phyloP scores from a whole-genome alignment of 1,140 invertebrate genomes.

The Nasonia vitripennis region DNA sequence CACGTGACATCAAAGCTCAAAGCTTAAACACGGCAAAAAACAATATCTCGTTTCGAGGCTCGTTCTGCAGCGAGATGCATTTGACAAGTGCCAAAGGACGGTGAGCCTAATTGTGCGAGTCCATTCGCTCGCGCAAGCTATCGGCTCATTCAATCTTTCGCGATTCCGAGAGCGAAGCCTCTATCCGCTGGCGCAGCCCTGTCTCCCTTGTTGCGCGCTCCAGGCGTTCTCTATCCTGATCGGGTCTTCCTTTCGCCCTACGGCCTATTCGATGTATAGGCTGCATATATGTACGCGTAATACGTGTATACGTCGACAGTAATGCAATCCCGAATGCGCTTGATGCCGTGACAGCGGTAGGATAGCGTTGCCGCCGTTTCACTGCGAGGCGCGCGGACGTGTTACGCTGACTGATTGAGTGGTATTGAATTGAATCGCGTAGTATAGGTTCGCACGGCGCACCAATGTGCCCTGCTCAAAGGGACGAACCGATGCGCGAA shows the following conservation, averaged over 20 bases:
- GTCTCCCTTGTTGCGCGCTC: background rate
- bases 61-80: background rate
- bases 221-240: background rate
- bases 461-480: slow-evolving; percentile 46
- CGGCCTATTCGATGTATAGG: background rate
- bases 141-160: slow-evolving; percentile 20
- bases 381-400: slow-evolving; percentile 63
- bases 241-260: background rate
- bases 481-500: slow-evolving; percentile 49
- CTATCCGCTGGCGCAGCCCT: background rate
- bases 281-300: background rate
- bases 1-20: no score
- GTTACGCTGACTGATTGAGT: slow-evolving; percentile 75
- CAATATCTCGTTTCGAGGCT: background rate
- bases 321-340: slow-evolving; percentile 56
- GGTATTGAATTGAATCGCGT: slow-evolving; percentile 74
- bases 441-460: slow-evolving; percentile 52
- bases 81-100: background rate
- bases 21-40: background rate
- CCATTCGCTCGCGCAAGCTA: background rate
- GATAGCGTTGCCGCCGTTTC: slow-evolving; percentile 56
- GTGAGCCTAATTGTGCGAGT: background rate
- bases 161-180: background rate
- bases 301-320: background rate
- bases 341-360: slow-evolving; percentile 55